Percentiles rank a stretch among this genome's conserved stretches.
These are phyloP conservation scores for Orchesellides sinensis DNA, from an alignment of 2,888 invertebrate species.

Conservation along the genomic window DNA sequence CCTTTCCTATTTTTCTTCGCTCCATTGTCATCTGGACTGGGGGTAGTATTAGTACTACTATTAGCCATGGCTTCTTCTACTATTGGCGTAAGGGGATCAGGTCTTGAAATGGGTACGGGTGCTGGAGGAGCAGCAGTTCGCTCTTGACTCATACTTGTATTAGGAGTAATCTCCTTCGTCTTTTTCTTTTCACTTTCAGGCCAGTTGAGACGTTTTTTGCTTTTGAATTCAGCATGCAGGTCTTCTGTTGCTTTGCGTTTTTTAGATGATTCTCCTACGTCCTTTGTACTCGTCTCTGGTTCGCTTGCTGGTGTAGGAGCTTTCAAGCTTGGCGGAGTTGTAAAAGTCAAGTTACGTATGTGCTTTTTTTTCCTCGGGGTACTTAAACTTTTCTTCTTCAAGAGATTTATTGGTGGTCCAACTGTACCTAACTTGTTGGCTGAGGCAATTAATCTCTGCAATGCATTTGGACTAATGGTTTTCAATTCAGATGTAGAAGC, in stretches of 20 bases:
- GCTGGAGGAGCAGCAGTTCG: not conserved
- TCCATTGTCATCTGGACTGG: not conserved
- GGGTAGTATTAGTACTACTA: not conserved
- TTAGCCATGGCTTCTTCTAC: not conserved
- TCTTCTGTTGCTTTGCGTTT: constrained; percentile 49
- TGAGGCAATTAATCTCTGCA: constrained; percentile 52
- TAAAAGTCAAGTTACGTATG: constrained; percentile 70
- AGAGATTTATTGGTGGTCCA: not conserved
- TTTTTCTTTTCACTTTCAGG: constrained; percentile 37
- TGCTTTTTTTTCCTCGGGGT: constrained; percentile 72
- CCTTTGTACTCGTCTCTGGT: not conserved
- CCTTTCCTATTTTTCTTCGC: not conserved
- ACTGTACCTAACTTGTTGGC: constrained; percentile 50
- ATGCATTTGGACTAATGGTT: constrained; percentile 53
- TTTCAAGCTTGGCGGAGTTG: constrained; percentile 72
- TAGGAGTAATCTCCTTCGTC: not conserved
- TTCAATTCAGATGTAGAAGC: constrained; percentile 1
- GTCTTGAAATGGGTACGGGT: too few species aligned
- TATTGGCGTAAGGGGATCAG: not conserved
- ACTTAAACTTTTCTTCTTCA: constrained; percentile 69
- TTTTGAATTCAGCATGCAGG: constrained; percentile 9
- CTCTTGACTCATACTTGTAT: not conserved
- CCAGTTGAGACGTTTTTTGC: constrained; percentile 61
- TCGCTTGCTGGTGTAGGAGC: not conserved
- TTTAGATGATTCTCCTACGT: too few species aligned